Evolutionary conservation across 2,797 vertebrate genomes (phyloP).

Genomic region (Salarias fasciatus): DNA sequence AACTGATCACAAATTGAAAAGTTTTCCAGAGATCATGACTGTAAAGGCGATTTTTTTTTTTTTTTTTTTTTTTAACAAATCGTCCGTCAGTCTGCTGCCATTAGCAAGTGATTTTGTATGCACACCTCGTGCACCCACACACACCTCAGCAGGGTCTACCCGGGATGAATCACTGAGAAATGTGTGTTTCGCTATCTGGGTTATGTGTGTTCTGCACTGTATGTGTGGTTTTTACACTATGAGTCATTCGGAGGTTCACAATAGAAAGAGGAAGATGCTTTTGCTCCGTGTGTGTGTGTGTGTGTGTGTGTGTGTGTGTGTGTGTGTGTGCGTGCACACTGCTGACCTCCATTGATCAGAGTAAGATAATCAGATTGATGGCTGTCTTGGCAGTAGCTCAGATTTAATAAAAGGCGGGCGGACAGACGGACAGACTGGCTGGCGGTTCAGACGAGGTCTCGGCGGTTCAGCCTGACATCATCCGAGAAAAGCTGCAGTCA

Average conservation of each 20-base stretch:
- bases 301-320: slow-evolving; percentile 14
- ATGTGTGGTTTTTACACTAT: slow-evolving; percentile 23
- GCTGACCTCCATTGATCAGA: slow-evolving; percentile 40
- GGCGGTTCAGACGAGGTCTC: slow-evolving; percentile 13
- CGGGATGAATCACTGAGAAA: slow-evolving; percentile 28
- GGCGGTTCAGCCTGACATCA: background rate
- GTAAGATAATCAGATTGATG: slow-evolving; percentile 54
- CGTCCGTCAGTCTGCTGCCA: no score
- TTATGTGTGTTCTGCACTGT: background rate
- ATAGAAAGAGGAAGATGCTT: slow-evolving; percentile 27
- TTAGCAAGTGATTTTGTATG: background rate
- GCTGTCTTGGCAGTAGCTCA: slow-evolving; percentile 40
- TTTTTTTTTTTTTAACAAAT: no score
- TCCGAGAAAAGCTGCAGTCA: no score
- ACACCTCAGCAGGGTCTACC: slow-evolving; percentile 31
- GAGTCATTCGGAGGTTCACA: slow-evolving; percentile 40
- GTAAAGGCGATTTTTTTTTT: no score
- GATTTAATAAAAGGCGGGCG: slow-evolving; percentile 43
- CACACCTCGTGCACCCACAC: slow-evolving; percentile 4
- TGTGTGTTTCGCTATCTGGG: background rate
- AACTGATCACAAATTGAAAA: no score
- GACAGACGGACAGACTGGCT: slow-evolving; percentile 2
- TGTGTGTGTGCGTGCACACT: background rate
- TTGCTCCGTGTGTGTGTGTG: background rate
- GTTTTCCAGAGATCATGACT: no score